These are phyloP conservation scores for Drosophila helvetica DNA, from an alignment of 2,888 invertebrate species.

Conservation along the genomic window DNA sequence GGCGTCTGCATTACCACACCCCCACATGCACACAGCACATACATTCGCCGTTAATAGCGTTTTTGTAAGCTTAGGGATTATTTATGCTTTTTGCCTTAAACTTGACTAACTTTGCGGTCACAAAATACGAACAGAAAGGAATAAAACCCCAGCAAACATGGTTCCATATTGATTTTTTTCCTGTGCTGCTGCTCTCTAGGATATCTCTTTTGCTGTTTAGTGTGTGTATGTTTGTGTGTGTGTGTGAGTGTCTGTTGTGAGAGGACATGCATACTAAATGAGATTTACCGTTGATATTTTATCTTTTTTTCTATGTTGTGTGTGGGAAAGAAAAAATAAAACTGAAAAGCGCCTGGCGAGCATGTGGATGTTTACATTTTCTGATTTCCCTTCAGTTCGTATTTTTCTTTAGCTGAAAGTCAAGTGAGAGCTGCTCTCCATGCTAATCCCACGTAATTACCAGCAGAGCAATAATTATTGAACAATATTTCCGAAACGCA, in stretches of 20 bases:
- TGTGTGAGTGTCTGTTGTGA: too few relatives aligned
- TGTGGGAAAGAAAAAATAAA: neutral
- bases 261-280: conserved; percentile 4
- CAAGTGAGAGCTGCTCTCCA: too few relatives aligned
- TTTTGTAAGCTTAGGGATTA: conserved; percentile 53
- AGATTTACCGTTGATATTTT: conserved; percentile 4
- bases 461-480: neutral
- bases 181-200: neutral
- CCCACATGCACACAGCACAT: neutral
- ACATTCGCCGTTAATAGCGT: neutral
- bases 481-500: neutral
- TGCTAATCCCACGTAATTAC: neutral
- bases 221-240: neutral
- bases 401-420: neutral
- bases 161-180: conserved; percentile 23
- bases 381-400: neutral
- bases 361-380: too few relatives aligned
- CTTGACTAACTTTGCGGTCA: conserved; percentile 61
- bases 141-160: neutral
- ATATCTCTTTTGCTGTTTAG: neutral
- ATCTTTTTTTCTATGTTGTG: neutral
- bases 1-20: conserved; percentile 16
- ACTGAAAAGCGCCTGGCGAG: neutral
- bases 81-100: conserved; percentile 63
- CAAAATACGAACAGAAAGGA: conserved; percentile 7